These are phyloP conservation scores for Anarhynchus alexandrinus DNA, from an alignment of 2,113 vertebrate genomes.

Conservation along the genomic window DNA sequence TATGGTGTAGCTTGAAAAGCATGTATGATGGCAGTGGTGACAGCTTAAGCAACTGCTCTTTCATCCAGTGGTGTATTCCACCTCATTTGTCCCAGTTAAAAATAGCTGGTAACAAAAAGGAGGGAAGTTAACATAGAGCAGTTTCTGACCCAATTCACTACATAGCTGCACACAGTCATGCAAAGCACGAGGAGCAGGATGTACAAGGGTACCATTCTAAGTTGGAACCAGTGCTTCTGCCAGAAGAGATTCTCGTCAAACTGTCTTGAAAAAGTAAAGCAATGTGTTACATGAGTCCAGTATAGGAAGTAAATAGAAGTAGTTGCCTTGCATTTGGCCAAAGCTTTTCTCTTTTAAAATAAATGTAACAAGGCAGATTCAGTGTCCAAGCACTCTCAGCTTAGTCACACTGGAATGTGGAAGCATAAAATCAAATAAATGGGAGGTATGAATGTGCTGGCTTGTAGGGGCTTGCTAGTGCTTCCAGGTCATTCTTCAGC, in stretches of 20 bases:
- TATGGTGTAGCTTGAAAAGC: neutral
- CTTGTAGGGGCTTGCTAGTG: neutral
- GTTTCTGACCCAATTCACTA: neutral
- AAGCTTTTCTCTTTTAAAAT: neutral
- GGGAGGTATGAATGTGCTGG: neutral
- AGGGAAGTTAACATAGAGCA: neutral
- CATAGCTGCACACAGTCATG: accelerated
- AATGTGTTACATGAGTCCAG: neutral
- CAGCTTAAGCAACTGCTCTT: neutral
- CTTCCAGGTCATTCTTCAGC: neutral
- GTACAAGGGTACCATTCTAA: neutral
- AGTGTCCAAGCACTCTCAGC: neutral
- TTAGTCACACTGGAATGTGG: neutral
- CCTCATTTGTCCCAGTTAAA: neutral
- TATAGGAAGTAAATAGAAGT: neutral
- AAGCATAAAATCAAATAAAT: neutral
- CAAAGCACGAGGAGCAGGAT: neutral
- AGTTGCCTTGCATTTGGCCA: neutral
- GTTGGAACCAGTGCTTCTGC: neutral
- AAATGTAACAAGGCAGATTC: neutral
- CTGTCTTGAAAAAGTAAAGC: neutral
- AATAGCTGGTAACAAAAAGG: neutral
- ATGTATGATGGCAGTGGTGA: neutral
- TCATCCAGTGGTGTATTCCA: neutral
- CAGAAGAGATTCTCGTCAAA: neutral